phyloP scores from a whole-genome alignment of 2,888 invertebrate species.

The Thumatha senex region DNA sequence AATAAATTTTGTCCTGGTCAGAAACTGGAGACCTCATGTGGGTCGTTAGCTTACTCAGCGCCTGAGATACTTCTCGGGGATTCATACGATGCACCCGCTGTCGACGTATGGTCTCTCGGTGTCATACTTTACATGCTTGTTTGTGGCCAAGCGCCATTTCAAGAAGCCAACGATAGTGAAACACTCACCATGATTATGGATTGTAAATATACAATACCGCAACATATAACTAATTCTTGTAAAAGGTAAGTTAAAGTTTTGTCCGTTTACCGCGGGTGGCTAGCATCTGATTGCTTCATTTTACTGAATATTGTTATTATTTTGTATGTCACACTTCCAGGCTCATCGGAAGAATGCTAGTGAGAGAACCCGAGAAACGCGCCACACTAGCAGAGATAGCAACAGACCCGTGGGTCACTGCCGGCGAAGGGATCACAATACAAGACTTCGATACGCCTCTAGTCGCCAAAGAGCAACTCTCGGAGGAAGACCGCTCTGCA shows the following conservation, averaged over 20 bases:
- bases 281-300: too few species aligned
- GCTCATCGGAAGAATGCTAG: constrained; percentile 96
- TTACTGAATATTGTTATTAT: background rate
- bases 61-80: constrained; percentile 99
- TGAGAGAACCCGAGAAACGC: constrained; percentile 95
- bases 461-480: constrained; percentile 94
- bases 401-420: constrained; percentile 91
- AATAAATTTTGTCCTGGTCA: constrained; percentile 98
- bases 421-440: constrained; percentile 76
- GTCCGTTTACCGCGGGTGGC: too few species aligned
- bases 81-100: constrained; percentile 99
- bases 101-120: constrained; percentile 99
- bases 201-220: constrained; percentile 97
- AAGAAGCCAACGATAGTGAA: constrained; percentile 99
- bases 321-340: constrained; percentile 60
- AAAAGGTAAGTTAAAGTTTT: constrained; percentile 82
- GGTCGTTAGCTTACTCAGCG: constrained; percentile 99
- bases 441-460: constrained; percentile 89
- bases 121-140: constrained; percentile 99
- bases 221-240: constrained; percentile 93
- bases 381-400: constrained; percentile 95
- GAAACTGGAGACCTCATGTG: constrained; percentile 98
- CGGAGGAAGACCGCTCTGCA: constrained; percentile 94
- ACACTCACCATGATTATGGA: constrained; percentile 99
- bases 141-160: constrained; percentile 98